Evolutionary conservation across 2,888 invertebrate species (phyloP).

Genomic region (Heterodera filipjevi): DNA sequence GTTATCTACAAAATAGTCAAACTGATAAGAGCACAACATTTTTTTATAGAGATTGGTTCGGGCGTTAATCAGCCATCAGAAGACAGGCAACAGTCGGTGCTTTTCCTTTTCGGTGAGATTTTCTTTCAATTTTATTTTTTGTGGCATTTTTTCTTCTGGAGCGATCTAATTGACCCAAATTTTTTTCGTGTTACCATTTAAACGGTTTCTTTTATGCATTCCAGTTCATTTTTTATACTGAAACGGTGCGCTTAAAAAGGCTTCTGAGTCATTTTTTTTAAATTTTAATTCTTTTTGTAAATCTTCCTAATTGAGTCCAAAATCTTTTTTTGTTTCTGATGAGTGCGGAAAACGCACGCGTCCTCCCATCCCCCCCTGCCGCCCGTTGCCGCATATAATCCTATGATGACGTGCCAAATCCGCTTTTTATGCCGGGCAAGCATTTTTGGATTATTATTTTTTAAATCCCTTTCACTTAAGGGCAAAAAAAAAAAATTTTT

Average conservation of each 20-base stretch:
- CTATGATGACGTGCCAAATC: constrained; percentile 14
- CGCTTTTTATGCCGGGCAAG: not conserved
- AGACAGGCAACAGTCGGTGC: constrained; percentile 43
- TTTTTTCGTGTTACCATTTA: too few relatives aligned
- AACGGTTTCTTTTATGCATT: too few relatives aligned
- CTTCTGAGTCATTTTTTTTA: too few relatives aligned
- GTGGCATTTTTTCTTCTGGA: too few relatives aligned
- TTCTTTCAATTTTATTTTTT: too few relatives aligned
- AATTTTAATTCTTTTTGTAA: not conserved
- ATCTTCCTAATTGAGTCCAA: too few relatives aligned
- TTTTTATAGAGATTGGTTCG: constrained; percentile 39
- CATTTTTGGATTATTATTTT: constrained; percentile 18
- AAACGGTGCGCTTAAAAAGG: too few relatives aligned
- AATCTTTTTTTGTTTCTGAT: not conserved
- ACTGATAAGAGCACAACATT: too few relatives aligned
- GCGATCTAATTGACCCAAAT: too few relatives aligned
- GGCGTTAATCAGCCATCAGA: constrained; percentile 39
- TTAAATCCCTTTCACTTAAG: not conserved
- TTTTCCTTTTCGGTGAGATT: constrained; percentile 59
- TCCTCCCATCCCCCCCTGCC: not conserved
- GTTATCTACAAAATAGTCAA: too few relatives aligned
- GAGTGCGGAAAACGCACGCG: not conserved
- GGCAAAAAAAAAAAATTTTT: too few relatives aligned
- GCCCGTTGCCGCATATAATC: not conserved
- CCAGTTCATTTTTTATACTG: too few relatives aligned